Conservation (phyloP, 1,140 invertebrate genomes). For the Nomia melanderi region DNA sequence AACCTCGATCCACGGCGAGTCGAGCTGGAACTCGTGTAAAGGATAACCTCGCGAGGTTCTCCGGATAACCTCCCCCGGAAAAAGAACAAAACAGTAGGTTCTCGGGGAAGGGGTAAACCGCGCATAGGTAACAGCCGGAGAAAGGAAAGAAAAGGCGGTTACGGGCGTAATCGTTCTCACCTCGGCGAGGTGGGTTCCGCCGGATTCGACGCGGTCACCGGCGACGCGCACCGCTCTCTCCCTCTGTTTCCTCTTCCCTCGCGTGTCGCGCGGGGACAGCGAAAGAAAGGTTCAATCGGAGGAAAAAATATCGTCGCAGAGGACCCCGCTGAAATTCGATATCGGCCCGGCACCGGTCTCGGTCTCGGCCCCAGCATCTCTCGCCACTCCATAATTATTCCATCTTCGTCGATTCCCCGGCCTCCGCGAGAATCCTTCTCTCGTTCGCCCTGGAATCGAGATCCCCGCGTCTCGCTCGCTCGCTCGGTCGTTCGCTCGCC, state of each 20-base stretch:
- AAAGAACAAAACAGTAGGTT: conserved; percentile 45
- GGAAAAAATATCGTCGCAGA: conserved; percentile 52
- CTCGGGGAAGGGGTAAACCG: too few species aligned
- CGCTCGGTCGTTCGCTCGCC: too few species aligned
- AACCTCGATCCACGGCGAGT: conserved; percentile 43
- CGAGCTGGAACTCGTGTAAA: conserved; percentile 57
- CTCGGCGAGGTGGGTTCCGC: conserved; percentile 34
- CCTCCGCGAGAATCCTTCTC: background rate
- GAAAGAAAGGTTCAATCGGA: conserved; percentile 46
- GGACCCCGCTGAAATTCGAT: conserved; percentile 67
- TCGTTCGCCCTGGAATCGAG: conserved; percentile 1
- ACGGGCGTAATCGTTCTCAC: conserved; percentile 60
- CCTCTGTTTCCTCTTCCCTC: background rate
- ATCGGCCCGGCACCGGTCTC: conserved; percentile 46
- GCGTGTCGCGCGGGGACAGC: background rate
- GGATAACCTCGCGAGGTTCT: conserved; percentile 68
- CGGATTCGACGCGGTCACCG: conserved; percentile 23
- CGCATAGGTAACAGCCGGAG: too few species aligned
- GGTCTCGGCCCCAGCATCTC: background rate
- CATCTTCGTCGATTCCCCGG: conserved; percentile 40
- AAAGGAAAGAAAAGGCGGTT: background rate
- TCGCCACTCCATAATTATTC: conserved; percentile 68
- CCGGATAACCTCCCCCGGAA: conserved; percentile 59
- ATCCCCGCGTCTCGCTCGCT: conserved; percentile 10
- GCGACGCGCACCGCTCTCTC: conserved; percentile 19